phyloP scores from a whole-genome alignment of 2,888 invertebrate species.

The Agrochola macilenta region DNA sequence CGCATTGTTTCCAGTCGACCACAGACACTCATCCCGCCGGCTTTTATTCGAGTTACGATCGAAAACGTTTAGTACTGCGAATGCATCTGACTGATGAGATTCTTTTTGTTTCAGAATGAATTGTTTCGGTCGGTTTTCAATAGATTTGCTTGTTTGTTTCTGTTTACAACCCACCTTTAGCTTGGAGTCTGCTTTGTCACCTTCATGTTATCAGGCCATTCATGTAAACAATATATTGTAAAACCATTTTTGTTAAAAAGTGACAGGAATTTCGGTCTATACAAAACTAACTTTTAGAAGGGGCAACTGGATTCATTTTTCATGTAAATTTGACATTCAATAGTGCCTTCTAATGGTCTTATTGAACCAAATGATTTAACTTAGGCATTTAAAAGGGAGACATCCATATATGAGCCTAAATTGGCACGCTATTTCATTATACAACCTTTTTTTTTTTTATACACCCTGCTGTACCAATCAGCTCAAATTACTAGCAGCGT shows the following conservation, averaged over 20 bases:
- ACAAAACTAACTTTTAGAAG: not conserved
- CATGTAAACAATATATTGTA: not conserved
- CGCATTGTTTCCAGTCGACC: constrained; percentile 10
- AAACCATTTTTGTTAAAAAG: not conserved
- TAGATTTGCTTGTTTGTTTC: constrained; percentile 27
- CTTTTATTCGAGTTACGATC: constrained; percentile 39
- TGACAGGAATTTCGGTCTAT: not conserved
- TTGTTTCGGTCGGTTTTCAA: constrained; percentile 26
- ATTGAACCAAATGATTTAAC: not conserved
- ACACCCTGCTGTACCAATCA: not conserved
- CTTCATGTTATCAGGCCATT: not conserved
- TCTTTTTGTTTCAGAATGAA: constrained; percentile 30
- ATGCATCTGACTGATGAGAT: constrained; percentile 59
- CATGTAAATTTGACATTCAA: no score
- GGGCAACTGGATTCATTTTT: not conserved
- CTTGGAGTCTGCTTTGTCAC: not conserved
- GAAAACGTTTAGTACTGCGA: constrained; percentile 35
- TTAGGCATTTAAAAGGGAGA: not conserved
- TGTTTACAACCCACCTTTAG: not conserved
- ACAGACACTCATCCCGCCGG: constrained; percentile 16
- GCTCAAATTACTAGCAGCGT: not conserved
- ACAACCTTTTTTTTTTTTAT: no score
- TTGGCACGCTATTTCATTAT: no score
- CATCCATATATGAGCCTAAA: no score
- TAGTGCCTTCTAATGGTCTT: no score